Evolutionary conservation across 2,888 invertebrate species (phyloP), one percentile per base, ranked within the genome.

Genomic region (Drosophila vallismaia): DNA sequence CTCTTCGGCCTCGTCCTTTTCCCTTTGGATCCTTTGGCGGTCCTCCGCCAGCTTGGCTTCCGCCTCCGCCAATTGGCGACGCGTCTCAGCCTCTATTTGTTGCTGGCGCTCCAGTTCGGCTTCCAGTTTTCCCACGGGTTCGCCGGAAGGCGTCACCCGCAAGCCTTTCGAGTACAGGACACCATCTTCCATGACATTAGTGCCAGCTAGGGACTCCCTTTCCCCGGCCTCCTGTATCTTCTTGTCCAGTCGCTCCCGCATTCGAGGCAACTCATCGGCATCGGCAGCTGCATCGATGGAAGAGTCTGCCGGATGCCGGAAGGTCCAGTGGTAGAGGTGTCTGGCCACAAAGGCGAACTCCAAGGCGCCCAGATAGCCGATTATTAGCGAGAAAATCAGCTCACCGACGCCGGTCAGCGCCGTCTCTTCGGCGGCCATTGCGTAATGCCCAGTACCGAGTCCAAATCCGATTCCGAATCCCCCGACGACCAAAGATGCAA

Each of bases 341-440:
- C 89, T 88, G 12, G 89, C 86, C 28, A 92, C 91, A 71, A 89
- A 91, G 1, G 90, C 79, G 19, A 91, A 86, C 90, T 96, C 96
- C 80, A 95, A 89, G 29, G 95, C 94, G 71, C 96, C 96, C 74
- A 95, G 94, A 91, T 95, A 96, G 73, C 95, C 93, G 62, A 96
- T 94, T 73, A 96, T 92, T 84, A 95, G 92, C 53, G 96, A 96
- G 76, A 96, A 92, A 67, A 96, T 92, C 85, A 96, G 91, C 78
- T 96, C 93, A 89, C 96, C 96, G 94, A 96, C 95, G 89, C 89
- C 91, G 77, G 89, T 71, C 40, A 89, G 70, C 80, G 89, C 74
- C 60, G 59, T 58, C 67, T 90, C 89, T 45, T 79, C 84, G 72
- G 83, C 83, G 60, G 72, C 72, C 82, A 85, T 82, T 58, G 52